Evolutionary conservation across 2,797 vertebrate species (phyloP), one percentile per base, ranked within the genome.

Genomic region (Schizothorax lantsangensis): DNA sequence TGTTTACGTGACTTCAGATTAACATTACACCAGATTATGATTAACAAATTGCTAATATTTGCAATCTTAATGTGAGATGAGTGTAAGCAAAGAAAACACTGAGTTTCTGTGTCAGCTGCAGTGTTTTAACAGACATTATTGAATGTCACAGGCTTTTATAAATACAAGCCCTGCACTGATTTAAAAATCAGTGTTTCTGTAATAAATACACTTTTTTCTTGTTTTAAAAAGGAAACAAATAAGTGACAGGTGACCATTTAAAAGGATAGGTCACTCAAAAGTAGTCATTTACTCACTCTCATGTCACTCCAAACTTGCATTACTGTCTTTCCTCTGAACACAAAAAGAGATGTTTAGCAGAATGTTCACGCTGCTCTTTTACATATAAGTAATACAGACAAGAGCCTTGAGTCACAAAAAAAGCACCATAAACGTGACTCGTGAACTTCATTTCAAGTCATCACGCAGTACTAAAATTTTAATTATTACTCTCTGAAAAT

Each of bases 1-100:
- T 69, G 26, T 68, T 88, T 82, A 17, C 1, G 10, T 84, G 45
- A 68, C 33, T 78, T 78, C 10, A 84, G 36, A 66, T 77, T 49
- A 52, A 78, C 43, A 30, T 69, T 30, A 15, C 12, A 66, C 40
- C 43, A n/a, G 2, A 68, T 84, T 26, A 21, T 64, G 14, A 84
- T 33, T 19, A 26, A 68, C 9, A 68, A 81, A 10, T 77, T 8
- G 5, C 40, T 77, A 68, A 84, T 84, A 75, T 77, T 84, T n/a
- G 59, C 59, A 40, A 11, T 68, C 62, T 45, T 79, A 30, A 52
- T 78, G 52, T 36, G 43, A 78, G 54, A 66, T 30, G 57, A 57
- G 64, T 54, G 11, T 79, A 38, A 54, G 11, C n/a, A 57, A 33
- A 43, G 33, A 64, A 79, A 85, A 85, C 49, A 69, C 23, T 10